These are phyloP conservation scores for Poecilia picta DNA, from an alignment of 2,797 vertebrate species.

Conservation along the genomic window DNA sequence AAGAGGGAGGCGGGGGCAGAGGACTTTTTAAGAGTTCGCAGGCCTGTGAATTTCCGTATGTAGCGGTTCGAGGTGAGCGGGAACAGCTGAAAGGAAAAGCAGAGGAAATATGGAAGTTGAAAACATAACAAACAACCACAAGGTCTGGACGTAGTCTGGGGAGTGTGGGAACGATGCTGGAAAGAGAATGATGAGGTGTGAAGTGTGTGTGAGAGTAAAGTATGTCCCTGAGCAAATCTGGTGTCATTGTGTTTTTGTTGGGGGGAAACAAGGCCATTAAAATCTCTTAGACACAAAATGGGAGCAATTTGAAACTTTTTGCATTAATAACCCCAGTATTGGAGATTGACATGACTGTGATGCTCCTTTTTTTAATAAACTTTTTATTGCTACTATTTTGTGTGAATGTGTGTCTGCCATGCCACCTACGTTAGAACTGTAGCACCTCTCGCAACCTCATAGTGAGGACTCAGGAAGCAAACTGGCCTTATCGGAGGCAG, in stretches of 20 bases:
- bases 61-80: conserved; percentile 59
- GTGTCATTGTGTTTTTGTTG: conserved; percentile 24
- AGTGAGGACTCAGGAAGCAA: conserved; percentile 87
- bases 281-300: background rate
- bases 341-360: background rate
- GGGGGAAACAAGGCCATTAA: conserved; percentile 20
- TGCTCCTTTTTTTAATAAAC: background rate
- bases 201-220: conserved; percentile 16
- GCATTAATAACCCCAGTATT: background rate
- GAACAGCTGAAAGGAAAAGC: conserved; percentile 84
- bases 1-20: conserved; percentile 30
- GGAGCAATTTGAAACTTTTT: conserved; percentile 25
- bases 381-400: conserved; percentile 13
- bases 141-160: conserved; percentile 81
- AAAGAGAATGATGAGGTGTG: conserved; percentile 55
- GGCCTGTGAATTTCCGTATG: conserved; percentile 70
- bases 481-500: conserved; percentile 87
- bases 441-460: conserved; percentile 69
- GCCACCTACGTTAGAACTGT: conserved; percentile 45
- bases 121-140: conserved; percentile 79
- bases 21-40: conserved; percentile 55
- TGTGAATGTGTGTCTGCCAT: conserved; percentile 31
- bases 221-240: conserved; percentile 23
- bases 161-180: conserved; percentile 64
- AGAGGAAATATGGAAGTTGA: conserved; percentile 82